Percentiles rank a stretch among this genome's conserved stretches.
phyloP scores from a whole-genome alignment of 2,113 vertebrate species.

The Paralichthys olivaceus region DNA sequence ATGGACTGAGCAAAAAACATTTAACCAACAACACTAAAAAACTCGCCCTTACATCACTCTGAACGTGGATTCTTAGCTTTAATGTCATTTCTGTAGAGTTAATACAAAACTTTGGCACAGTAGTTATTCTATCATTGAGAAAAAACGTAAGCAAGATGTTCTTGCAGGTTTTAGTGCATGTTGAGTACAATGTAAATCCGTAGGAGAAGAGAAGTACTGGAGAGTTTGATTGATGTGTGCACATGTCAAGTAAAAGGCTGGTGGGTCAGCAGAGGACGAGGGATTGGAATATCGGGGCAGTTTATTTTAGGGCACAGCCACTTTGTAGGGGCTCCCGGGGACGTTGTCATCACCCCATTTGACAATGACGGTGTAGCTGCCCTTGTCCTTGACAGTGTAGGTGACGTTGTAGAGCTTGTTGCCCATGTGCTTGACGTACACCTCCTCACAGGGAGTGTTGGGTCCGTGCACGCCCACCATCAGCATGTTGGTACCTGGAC shows the following conservation, averaged over 20 bases:
- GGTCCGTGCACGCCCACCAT: slow-evolving; percentile 95
- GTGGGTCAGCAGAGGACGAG: slow-evolving; percentile 6
- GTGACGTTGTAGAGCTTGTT: slow-evolving; percentile 93
- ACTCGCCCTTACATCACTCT: slow-evolving; percentile 26
- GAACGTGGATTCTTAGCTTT: slow-evolving; percentile 31
- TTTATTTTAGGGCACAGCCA: slow-evolving; percentile 84
- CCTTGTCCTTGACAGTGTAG: slow-evolving; percentile 93
- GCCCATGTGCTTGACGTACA: slow-evolving; percentile 93
- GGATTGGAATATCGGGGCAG: slow-evolving; percentile 25
- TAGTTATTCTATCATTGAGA: slow-evolving; percentile 37
- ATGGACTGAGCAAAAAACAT: slow-evolving; percentile 38
- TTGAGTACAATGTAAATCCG: slow-evolving; percentile 40
- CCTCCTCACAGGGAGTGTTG: slow-evolving; percentile 92
- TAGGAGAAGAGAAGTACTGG: slow-evolving; percentile 12
- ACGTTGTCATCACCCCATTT: slow-evolving; percentile 94
- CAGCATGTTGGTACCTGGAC: slow-evolving; percentile 93
- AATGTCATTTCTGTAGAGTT: slow-evolving; percentile 44
- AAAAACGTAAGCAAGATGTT: slow-evolving; percentile 60
- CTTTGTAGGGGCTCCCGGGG: slow-evolving; percentile 92
- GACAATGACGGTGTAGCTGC: slow-evolving; percentile 93
- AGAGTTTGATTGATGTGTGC: slow-evolving; percentile 37
- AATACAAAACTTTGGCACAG: slow-evolving; percentile 73
- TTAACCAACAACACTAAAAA: slow-evolving; percentile 35
- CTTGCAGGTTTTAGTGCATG: slow-evolving; percentile 62
- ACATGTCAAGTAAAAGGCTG: slow-evolving; percentile 25